Conservation (phyloP, 2,797 vertebrate species). For the Jordanella pulchra region DNA sequence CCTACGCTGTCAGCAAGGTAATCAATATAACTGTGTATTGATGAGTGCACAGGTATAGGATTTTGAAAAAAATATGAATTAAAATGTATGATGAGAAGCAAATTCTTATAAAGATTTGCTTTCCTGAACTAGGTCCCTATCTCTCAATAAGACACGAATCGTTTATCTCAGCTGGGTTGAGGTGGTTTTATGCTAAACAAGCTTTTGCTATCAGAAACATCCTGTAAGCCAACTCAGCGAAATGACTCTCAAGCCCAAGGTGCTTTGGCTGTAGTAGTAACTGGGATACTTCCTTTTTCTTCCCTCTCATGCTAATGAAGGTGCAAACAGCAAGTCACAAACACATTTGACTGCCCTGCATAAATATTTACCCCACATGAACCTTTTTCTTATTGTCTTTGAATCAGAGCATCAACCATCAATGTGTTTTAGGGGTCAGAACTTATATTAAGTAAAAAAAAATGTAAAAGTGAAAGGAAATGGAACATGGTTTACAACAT, state of each 20-base stretch:
- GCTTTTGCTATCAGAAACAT: slow-evolving; percentile 7
- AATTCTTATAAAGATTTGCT: not conserved
- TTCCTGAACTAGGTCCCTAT: not conserved
- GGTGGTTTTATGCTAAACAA: slow-evolving; percentile 15
- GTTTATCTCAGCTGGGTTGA: not conserved
- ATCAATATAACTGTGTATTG: slow-evolving; percentile 41
- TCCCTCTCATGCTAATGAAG: not conserved
- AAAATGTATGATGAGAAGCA: not conserved
- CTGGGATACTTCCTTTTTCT: slow-evolving; percentile 4
- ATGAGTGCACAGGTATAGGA: slow-evolving; percentile 7
- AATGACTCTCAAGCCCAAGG: slow-evolving; percentile 46
- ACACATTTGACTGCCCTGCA: not conserved
- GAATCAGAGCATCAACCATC: no score
- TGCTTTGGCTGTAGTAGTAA: slow-evolving; percentile 3
- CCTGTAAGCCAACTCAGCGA: slow-evolving; percentile 24
- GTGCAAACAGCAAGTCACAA: not conserved
- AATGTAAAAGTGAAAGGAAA: not conserved
- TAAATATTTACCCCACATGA: no score
- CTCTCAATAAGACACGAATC: not conserved
- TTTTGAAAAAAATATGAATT: not conserved
- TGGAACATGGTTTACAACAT: no score
- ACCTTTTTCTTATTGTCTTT: no score
- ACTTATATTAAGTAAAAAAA: not conserved
- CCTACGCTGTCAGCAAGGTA: slow-evolving; percentile 21
- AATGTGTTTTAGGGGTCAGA: not conserved